Conservation (phyloP, 2,113 vertebrate genomes). For the Dascyllus trimaculatus region DNA sequence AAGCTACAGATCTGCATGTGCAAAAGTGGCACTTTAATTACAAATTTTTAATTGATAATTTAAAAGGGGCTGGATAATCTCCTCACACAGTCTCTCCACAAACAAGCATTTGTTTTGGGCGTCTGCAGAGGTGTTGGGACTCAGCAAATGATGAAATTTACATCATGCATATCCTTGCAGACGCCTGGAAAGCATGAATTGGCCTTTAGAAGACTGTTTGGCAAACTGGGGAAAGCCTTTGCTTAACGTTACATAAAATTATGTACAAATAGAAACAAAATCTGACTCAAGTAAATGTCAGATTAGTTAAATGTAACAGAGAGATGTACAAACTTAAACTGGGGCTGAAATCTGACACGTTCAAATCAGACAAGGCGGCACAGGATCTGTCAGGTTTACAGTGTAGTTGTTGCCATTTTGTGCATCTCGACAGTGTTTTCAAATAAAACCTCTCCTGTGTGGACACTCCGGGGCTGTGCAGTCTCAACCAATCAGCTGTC, state of each 20-base stretch:
- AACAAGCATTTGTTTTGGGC: too few relatives aligned
- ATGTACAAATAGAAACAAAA: background rate
- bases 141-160: too few relatives aligned
- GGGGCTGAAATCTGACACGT: background rate
- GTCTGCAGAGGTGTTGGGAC: too few relatives aligned
- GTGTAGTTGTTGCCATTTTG: background rate
- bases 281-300: background rate
- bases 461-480: constrained; percentile 29
- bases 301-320: constrained; percentile 20
- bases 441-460: too few relatives aligned
- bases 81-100: too few relatives aligned
- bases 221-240: background rate
- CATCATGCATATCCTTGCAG: too few relatives aligned
- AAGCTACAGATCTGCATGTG: too few relatives aligned
- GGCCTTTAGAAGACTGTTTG: background rate
- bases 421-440: background rate
- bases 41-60: too few relatives aligned
- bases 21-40: too few relatives aligned
- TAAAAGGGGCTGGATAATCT: too few relatives aligned
- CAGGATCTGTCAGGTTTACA: constrained; percentile 1
- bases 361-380: background rate
- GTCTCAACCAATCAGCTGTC: constrained; percentile 17
- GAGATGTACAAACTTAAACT: background rate
- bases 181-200: too few relatives aligned
- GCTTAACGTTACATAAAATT: constrained; percentile 16